Percentiles rank a stretch among this genome's conserved stretches.
These are phyloP conservation scores for Papilio machaon DNA, from an alignment of 1,140 invertebrate species.

Conservation along the genomic window DNA sequence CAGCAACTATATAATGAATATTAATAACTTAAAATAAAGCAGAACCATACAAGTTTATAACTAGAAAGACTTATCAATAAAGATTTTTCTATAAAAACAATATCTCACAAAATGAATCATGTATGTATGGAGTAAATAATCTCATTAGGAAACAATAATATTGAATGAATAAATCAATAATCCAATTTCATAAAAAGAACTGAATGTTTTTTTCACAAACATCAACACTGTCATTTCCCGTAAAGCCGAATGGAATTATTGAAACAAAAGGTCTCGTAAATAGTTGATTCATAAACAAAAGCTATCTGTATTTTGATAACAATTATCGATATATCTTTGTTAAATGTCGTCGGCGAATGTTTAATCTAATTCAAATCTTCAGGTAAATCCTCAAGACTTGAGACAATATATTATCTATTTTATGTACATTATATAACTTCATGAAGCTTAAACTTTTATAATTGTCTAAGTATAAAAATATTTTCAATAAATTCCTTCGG, in stretches of 20 bases:
- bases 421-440: neutral
- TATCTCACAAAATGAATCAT: neutral
- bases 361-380: neutral
- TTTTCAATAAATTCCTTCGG: conserved; percentile 46
- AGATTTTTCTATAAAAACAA: neutral
- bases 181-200: neutral
- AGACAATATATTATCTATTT: neutral
- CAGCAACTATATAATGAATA: too few relatives aligned
- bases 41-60: too few relatives aligned
- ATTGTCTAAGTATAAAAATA: conserved; percentile 29
- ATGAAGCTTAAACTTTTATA: neutral
- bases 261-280: neutral
- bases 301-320: conserved; percentile 36
- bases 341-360: neutral
- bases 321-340: conserved; percentile 36
- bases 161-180: neutral
- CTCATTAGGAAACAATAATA: neutral
- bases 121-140: neutral
- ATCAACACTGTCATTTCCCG: neutral
- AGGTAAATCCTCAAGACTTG: neutral
- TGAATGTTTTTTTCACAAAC: neutral
- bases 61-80: neutral
- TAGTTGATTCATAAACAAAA: conserved; percentile 24
- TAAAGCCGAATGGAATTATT: conserved; percentile 1
- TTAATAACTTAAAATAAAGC: too few relatives aligned